Evolutionary conservation across 2,888 invertebrate species (phyloP).

Genomic region (Calephelis perditalis): DNA sequence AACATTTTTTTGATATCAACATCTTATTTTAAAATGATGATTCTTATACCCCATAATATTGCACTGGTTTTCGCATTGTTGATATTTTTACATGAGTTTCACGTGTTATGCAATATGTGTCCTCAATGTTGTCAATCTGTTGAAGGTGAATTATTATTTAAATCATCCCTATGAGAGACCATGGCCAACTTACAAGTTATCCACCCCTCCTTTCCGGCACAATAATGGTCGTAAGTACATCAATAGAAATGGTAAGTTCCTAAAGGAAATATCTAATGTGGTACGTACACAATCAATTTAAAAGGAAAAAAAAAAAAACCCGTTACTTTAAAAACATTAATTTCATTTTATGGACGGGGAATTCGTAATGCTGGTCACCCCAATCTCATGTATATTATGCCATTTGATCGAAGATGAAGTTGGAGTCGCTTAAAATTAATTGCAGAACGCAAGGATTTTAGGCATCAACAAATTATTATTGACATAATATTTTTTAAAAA

Average conservation of each 20-base stretch:
- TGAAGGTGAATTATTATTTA: slow-evolving; percentile 51
- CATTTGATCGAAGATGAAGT: too few relatives aligned
- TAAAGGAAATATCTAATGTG: slow-evolving; percentile 1
- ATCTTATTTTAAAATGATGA: slow-evolving; percentile 17
- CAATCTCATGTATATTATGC: too few relatives aligned
- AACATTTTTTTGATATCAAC: slow-evolving; percentile 13
- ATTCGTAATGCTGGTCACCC: too few relatives aligned
- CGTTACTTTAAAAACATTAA: too few relatives aligned
- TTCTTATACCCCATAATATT: slow-evolving; percentile 38
- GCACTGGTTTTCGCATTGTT: slow-evolving; percentile 16
- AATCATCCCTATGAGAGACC: slow-evolving; percentile 14
- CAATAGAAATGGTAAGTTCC: slow-evolving; percentile 5
- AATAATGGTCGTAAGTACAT: slow-evolving; percentile 5
- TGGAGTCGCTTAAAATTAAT: too few relatives aligned
- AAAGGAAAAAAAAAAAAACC: too few relatives aligned
- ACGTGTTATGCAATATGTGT: slow-evolving; percentile 49
- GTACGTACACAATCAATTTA: slow-evolving; percentile 5
- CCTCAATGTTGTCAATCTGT: slow-evolving; percentile 66
- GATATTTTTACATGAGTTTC: slow-evolving; percentile 29
- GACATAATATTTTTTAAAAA: too few relatives aligned
- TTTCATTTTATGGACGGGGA: too few relatives aligned
- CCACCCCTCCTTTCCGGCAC: slow-evolving; percentile 10
- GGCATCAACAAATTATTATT: too few relatives aligned
- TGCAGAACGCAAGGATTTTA: too few relatives aligned
- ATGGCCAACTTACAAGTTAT: slow-evolving; percentile 12